A percentile compares a stretch with the other conserved stretches of the same genome.
Conservation (phyloP, 1,140 invertebrate species). For the Aporrectodea caliginosa region DNA sequence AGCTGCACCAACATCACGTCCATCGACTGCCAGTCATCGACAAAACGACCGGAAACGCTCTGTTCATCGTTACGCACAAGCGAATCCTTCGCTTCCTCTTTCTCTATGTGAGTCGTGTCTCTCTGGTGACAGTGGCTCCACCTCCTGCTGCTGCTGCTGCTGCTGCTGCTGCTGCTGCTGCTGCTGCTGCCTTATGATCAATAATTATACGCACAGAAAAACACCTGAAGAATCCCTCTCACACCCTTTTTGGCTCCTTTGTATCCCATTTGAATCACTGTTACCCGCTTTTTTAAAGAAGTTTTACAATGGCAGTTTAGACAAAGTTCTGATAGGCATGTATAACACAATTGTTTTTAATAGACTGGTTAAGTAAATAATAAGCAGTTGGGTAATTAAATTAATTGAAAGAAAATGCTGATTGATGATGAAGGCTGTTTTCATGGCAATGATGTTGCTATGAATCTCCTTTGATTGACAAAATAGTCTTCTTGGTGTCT, state of each 20-base stretch:
- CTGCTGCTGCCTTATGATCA: neutral
- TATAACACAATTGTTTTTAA: too few species aligned
- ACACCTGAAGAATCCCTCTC: neutral
- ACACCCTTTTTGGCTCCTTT: neutral
- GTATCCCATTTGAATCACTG: neutral
- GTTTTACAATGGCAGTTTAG: too few species aligned
- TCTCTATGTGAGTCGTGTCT: constrained; percentile 79
- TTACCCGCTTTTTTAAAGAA: neutral
- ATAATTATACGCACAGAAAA: neutral
- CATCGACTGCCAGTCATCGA: constrained; percentile 93
- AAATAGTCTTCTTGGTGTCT: too few species aligned
- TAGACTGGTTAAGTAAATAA: too few species aligned
- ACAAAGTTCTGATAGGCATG: too few species aligned
- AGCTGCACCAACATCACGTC: constrained; percentile 84
- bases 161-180: neutral
- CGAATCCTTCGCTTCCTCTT: constrained; percentile 93
- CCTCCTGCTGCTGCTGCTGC: neutral
- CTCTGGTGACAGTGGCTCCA: neutral
- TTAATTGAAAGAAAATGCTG: too few species aligned
- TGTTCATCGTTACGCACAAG: constrained; percentile 96
- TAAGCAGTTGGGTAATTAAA: too few species aligned
- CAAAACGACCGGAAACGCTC: constrained; percentile 84
- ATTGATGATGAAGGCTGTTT: too few species aligned
- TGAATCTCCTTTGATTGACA: too few species aligned
- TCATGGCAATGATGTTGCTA: too few species aligned